Evolutionary conservation across 2,888 invertebrate genomes (phyloP).

Genomic region (Sepiola atlantica): DNA sequence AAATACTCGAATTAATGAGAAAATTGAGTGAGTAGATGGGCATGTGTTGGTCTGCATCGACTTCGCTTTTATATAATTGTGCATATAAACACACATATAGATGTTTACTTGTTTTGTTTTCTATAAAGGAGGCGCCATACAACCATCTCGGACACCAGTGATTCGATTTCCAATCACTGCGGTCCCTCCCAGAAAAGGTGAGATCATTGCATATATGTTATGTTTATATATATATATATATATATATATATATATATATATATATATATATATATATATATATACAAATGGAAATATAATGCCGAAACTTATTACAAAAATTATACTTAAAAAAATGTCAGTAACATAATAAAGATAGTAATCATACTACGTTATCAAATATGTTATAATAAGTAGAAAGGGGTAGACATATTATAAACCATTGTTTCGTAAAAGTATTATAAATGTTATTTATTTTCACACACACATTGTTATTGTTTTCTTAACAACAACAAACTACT

Average conservation of each 20-base stretch:
- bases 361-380: too few relatives aligned
- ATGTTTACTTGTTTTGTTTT: neutral
- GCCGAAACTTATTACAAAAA: too few relatives aligned
- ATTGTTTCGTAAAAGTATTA: too few relatives aligned
- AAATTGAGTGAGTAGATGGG: neutral
- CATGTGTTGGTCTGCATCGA: neutral
- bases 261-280: neutral
- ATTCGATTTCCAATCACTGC: neutral
- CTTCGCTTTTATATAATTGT: neutral
- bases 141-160: conserved; percentile 19
- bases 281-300: neutral
- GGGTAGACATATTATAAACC: too few relatives aligned
- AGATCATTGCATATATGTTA: neutral
- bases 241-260: neutral
- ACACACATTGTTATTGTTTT: too few relatives aligned
- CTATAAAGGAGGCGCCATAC: neutral
- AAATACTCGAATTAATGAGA: too few relatives aligned
- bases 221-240: neutral
- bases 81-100: neutral
- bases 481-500: too few relatives aligned
- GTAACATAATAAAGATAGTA: too few relatives aligned
- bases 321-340: too few relatives aligned
- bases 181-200: neutral
- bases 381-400: too few relatives aligned
- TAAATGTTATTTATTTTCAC: too few relatives aligned